Evolutionary conservation across 2,113 vertebrate genomes (phyloP), one percentile per base, ranked within the genome.

Genomic region (Etia nguti): DNA sequence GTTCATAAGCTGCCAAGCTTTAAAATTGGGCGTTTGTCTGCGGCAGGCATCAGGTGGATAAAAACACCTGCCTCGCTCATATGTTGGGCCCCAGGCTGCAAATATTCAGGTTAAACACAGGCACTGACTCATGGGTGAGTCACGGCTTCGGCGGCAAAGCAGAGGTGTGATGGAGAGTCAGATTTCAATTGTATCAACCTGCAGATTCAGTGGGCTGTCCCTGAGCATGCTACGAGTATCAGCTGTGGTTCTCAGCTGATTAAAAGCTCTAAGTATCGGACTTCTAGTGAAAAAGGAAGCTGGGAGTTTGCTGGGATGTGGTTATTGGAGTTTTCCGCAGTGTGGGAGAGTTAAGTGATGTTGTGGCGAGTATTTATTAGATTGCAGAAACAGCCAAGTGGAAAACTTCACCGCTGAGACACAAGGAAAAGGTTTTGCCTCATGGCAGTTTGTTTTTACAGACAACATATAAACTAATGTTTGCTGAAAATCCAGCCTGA

Each of bases 101-200:
- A 83, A 86, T 48, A 83, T 52, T 54, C 75, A 83, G 81, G 81
- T 70, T 73, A 83, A 73, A 83, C 81, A 70, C 81, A 50, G 10
- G 29, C 31, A 54, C 85, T 80, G 91, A 88, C 68, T 83, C 87
- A 83, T 84, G 88, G 84, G 88, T 86, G 84, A 89, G 31, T 87
- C 88, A 87, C 79, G 8, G 9, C 8, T 48, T 54, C 13, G 68
- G 55, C 50, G 59, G 62, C 4, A 1, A 11, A 29, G 59, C 4
- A n/a, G 20, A 79, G 10, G 36, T 11, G 57, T 38, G 16, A 38
- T 34, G 34, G 54, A 57, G 38, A 81, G 56, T 60, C 24, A 24
- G 11, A 15, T 16, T 86, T 59, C 73, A 77, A 6, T 18, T 68
- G n/a, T 62, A 55, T 59, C 10, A 48, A 54, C 18, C 60, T 41